A percentile compares a stretch with the other conserved stretches of the same genome.
These are phyloP conservation scores for Phalanger gymnotis DNA, from an alignment of 2,797 vertebrate genomes.

Conservation along the genomic window DNA sequence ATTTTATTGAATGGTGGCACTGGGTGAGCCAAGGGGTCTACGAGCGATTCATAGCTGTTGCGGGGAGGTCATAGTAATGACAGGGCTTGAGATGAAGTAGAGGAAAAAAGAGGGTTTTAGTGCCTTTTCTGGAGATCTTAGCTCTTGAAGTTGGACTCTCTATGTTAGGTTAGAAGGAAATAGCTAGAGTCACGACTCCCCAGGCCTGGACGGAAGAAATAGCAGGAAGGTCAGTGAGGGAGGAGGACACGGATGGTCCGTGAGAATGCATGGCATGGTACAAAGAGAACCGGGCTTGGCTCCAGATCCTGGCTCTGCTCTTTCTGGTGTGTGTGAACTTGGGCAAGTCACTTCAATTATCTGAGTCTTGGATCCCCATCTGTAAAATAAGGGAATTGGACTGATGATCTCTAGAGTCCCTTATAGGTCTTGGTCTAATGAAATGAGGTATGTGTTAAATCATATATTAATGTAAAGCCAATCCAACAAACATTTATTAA, in stretches of 20 bases:
- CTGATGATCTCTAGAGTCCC: background rate
- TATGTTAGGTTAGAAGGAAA: too few relatives aligned
- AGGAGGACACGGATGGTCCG: background rate
- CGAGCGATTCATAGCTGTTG: background rate
- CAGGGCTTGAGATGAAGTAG: background rate
- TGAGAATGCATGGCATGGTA: background rate
- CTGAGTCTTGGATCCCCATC: background rate
- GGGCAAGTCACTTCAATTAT: background rate
- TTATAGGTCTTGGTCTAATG: background rate
- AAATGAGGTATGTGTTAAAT: background rate
- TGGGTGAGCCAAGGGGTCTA: background rate
- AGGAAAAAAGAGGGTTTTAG: background rate
- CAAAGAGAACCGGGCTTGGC: background rate
- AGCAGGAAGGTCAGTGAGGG: background rate
- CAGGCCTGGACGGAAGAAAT: background rate
- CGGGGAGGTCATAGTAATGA: background rate
- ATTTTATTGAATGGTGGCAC: background rate
- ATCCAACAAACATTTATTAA: background rate
- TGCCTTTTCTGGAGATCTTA: background rate
- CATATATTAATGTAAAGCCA: background rate
- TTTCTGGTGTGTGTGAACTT: background rate
- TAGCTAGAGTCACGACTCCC: background rate
- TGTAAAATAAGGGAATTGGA: background rate
- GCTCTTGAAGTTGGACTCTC: background rate
- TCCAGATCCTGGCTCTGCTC: background rate